Evolutionary conservation across 1,140 invertebrate species (phyloP).

Genomic region (Saxidomus purpurata): DNA sequence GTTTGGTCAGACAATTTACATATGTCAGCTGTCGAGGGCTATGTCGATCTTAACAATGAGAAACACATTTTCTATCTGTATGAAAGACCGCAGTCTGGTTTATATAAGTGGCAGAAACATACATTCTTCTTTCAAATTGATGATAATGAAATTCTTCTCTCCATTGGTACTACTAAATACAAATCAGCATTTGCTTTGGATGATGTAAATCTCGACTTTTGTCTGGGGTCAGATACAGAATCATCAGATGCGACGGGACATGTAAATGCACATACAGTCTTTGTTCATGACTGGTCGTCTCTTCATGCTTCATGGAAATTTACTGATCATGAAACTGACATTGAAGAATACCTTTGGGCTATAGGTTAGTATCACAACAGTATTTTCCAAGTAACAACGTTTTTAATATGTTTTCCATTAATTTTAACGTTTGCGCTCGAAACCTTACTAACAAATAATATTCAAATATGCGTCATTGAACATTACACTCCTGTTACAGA

Average conservation of each 20-base stretch:
- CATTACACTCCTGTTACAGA: no score
- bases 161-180: not conserved
- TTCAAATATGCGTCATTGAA: no score
- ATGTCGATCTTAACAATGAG: constrained; percentile 32
- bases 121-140: constrained; percentile 58
- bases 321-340: constrained; percentile 60
- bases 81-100: constrained; percentile 5
- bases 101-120: constrained; percentile 65
- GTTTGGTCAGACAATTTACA: not conserved
- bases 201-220: constrained; percentile 21
- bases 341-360: constrained; percentile 68
- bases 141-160: not conserved
- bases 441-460: no score
- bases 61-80: constrained; percentile 48
- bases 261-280: constrained; percentile 40
- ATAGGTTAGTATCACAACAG: constrained; percentile 65
- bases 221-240: not conserved
- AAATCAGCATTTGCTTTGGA: constrained; percentile 32
- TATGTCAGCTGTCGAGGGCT: constrained; percentile 14
- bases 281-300: constrained; percentile 65
- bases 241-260: not conserved
- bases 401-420: no score
- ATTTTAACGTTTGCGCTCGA: no score
- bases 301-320: constrained; percentile 68
- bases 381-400: no score